Evolutionary conservation across 2,113 vertebrate genomes (phyloP).

Genomic region (Vireo altiloquus): DNA sequence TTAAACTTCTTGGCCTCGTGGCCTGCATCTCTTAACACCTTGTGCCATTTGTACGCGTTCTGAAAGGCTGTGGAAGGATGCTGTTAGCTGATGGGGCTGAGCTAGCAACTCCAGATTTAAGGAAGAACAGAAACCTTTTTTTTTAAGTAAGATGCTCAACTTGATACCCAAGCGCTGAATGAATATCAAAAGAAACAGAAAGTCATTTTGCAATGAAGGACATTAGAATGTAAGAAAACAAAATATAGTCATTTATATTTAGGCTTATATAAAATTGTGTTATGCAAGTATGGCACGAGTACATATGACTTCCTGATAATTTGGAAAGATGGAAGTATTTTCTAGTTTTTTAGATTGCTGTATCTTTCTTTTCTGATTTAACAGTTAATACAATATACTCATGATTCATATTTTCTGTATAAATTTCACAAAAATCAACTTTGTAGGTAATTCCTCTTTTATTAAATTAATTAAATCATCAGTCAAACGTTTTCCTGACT

Average conservation of each 20-base stretch:
- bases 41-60: background rate
- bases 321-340: background rate
- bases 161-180: background rate
- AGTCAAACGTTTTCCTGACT: background rate
- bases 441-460: background rate
- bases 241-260: background rate
- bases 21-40: slow-evolving; percentile 65
- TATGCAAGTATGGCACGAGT: background rate
- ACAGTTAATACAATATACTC: background rate
- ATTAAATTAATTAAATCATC: slow-evolving; percentile 16
- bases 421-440: background rate
- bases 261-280: background rate
- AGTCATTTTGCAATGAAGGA: background rate
- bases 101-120: background rate
- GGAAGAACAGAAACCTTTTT: background rate
- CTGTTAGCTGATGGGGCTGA: background rate
- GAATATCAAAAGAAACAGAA: background rate
- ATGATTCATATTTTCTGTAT: background rate
- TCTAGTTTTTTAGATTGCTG: background rate
- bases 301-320: background rate
- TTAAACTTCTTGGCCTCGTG: slow-evolving; percentile 52
- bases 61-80: background rate
- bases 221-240: background rate
- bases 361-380: background rate
- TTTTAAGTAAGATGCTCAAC: background rate